These are phyloP conservation scores for Gorsachius goisagi DNA, from an alignment of 2,113 vertebrate genomes.

Conservation along the genomic window DNA sequence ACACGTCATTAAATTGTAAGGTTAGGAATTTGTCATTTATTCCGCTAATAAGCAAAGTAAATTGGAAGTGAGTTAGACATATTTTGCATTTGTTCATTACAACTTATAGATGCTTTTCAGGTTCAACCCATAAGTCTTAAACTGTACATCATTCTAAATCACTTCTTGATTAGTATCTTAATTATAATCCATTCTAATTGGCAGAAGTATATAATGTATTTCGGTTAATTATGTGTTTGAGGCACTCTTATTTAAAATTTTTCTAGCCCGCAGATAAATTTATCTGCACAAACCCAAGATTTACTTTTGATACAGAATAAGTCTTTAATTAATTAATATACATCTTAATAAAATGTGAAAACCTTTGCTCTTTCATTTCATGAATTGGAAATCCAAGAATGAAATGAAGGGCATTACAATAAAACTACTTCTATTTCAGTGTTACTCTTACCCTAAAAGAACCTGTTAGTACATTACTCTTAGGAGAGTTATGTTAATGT, in stretches of 20 bases:
- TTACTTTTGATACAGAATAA: not conserved
- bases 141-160: not conserved
- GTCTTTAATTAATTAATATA: not conserved
- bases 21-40: not conserved
- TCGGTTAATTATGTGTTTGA: not conserved
- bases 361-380: not conserved
- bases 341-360: not conserved
- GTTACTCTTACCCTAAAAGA: not conserved
- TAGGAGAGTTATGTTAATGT: not conserved
- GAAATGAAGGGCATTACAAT: not conserved
- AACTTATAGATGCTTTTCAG: not conserved
- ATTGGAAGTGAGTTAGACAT: not conserved
- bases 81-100: not conserved
- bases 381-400: not conserved
- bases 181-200: not conserved
- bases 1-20: not conserved
- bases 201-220: not conserved
- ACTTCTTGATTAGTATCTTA: not conserved
- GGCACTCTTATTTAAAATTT: not conserved
- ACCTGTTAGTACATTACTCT: not conserved
- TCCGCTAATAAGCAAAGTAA: not conserved
- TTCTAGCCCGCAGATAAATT: not conserved
- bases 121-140: not conserved
- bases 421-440: not conserved
- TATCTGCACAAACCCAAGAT: not conserved